These are phyloP conservation scores for Caenorhabditis sp. DNA, from an alignment of 2,888 invertebrate genomes.

Conservation along the genomic window DNA sequence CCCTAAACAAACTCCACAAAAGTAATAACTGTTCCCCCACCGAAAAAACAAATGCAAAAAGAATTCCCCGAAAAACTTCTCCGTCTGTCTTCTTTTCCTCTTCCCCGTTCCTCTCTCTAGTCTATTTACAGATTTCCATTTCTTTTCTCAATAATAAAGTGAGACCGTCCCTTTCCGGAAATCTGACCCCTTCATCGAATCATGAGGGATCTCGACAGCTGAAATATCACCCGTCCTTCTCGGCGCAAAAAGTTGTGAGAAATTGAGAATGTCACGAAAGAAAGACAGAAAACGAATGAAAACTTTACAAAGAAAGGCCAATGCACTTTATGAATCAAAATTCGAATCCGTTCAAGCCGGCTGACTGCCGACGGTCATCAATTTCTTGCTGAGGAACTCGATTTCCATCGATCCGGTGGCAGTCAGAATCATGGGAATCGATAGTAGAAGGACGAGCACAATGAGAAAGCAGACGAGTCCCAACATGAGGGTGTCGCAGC, in stretches of 20 bases:
- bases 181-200: no score
- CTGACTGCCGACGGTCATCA: neutral
- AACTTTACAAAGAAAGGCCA: no score
- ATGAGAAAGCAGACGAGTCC: constrained; percentile 14
- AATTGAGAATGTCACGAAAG: no score
- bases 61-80: neutral
- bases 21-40: constrained; percentile 4
- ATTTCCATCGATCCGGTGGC: constrained; percentile 14
- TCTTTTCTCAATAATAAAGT: neutral
- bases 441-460: constrained; percentile 10
- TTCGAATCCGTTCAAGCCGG: neutral
- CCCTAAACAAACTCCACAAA: neutral
- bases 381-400: constrained; percentile 5
- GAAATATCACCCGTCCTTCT: no score
- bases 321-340: no score
- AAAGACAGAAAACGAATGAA: no score
- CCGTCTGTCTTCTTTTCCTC: constrained; percentile 20
- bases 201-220: no score
- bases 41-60: constrained; percentile 4
- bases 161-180: no score
- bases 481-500: constrained; percentile 28
- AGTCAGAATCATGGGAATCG: constrained; percentile 18
- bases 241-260: no score
- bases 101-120: constrained; percentile 50
- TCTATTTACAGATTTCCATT: constrained; percentile 20